Percentiles rank a stretch among this genome's conserved stretches.
Conservation (phyloP, 2,888 invertebrate genomes). For the Stegophylla sp. region DNA sequence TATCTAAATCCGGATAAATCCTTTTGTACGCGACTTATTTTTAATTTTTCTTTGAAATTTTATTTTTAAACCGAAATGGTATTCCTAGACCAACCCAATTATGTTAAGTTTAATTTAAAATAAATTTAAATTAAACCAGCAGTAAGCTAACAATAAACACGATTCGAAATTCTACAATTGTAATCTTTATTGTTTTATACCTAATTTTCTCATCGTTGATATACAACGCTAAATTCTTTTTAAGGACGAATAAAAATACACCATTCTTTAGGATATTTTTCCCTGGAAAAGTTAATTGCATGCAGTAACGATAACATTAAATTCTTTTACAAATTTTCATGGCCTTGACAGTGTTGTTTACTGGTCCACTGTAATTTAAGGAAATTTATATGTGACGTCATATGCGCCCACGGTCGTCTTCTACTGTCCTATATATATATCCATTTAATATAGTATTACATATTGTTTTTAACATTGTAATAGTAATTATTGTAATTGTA, state of each 20-base stretch:
- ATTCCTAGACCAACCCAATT: too few species aligned
- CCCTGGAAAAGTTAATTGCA: not conserved
- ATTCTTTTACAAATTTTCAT: constrained; percentile 14
- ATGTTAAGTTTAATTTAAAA: too few species aligned
- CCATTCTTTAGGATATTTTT: not conserved
- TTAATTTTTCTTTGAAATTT: too few species aligned
- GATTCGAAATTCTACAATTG: too few species aligned
- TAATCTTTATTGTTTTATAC: not conserved
- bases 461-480: constrained; percentile 15
- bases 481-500: too few species aligned
- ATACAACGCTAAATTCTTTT: not conserved
- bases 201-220: not conserved
- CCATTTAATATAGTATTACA: not conserved
- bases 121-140: too few species aligned
- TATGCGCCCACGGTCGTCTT: constrained; percentile 38
- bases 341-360: constrained; percentile 48
- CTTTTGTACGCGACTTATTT: too few species aligned
- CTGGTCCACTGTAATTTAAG: constrained; percentile 13
- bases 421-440: not conserved
- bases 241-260: constrained; percentile 19
- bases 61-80: too few species aligned
- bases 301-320: not conserved
- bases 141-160: too few species aligned
- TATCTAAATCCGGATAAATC: too few species aligned
- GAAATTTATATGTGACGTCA: constrained; percentile 41